Evolutionary conservation across 2,797 vertebrate species (phyloP).

Genomic region (Helostoma temminkii): DNA sequence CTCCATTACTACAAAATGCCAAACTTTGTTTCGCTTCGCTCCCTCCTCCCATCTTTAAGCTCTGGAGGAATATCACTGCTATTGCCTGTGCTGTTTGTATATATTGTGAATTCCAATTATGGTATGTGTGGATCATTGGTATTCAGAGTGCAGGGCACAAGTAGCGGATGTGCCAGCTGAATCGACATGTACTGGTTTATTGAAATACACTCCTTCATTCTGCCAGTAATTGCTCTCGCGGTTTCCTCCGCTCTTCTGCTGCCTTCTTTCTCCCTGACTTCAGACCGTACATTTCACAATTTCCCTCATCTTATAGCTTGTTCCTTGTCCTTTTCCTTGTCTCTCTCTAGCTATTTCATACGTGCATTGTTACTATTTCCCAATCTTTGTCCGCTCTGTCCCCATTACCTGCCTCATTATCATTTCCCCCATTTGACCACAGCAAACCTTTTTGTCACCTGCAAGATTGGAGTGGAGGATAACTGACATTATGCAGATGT

Average conservation of each 20-base stretch:
- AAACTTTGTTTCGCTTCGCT: conserved; percentile 15
- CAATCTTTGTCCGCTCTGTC: conserved; percentile 31
- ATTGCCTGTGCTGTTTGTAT: conserved; percentile 61
- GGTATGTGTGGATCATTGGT: conserved; percentile 71
- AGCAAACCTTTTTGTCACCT: conserved; percentile 64
- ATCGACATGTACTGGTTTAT: conserved; percentile 77
- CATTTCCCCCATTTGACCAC: conserved; percentile 50
- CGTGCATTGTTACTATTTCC: conserved; percentile 29
- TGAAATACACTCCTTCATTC: conserved; percentile 75
- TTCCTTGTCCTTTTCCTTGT: conserved; percentile 41
- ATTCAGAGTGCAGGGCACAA: conserved; percentile 69
- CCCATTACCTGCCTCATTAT: conserved; percentile 56
- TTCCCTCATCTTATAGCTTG: conserved; percentile 43
- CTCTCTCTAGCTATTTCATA: conserved; percentile 30
- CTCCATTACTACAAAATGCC: conserved; percentile 64
- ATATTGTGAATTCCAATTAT: conserved; percentile 79
- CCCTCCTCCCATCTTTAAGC: conserved; percentile 11
- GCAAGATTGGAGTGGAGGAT: conserved; percentile 65
- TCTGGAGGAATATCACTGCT: conserved; percentile 65
- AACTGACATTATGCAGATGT: conserved; percentile 76
- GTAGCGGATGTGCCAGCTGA: conserved; percentile 64
- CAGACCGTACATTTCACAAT: conserved; percentile 35
- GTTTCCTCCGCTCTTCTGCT: conserved; percentile 36
- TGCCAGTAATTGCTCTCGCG: conserved; percentile 73
- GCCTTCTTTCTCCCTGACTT: conserved; percentile 37